Percentiles rank a stretch among this genome's conserved stretches.
Evolutionary conservation across 2,113 vertebrate genomes (phyloP).

Genomic region (Pantherophis guttatus): DNA sequence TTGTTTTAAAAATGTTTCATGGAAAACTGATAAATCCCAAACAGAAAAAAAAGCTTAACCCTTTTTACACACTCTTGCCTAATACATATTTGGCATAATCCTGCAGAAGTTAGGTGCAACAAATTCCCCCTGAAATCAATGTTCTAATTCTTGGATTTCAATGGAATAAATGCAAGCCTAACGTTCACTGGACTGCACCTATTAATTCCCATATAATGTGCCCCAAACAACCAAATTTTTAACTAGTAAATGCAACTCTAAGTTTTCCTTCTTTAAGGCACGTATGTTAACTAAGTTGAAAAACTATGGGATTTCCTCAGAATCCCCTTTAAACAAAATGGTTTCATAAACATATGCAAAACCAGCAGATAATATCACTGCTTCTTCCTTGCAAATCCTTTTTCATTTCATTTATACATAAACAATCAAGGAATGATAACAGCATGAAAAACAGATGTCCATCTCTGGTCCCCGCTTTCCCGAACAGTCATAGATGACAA

Average conservation of each 20-base stretch:
- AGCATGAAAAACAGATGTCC: constrained; percentile 73
- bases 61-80: constrained; percentile 82
- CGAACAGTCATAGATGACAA: constrained; percentile 82
- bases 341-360: constrained; percentile 73
- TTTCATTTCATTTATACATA: constrained; percentile 54
- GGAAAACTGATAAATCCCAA: constrained; percentile 65
- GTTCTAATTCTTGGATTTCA: constrained; percentile 17
- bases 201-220: constrained; percentile 75
- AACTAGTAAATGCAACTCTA: constrained; percentile 75
- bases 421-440: constrained; percentile 80
- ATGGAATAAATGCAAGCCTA: constrained; percentile 8
- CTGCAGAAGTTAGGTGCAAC: constrained; percentile 6
- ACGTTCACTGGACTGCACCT: constrained; percentile 19
- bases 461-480: constrained; percentile 86
- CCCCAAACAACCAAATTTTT: constrained; percentile 77
- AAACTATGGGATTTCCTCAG: constrained; percentile 69
- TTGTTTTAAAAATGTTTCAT: constrained; percentile 62
- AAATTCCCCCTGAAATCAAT: constrained; percentile 16
- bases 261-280: constrained; percentile 91
- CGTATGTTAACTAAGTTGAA: constrained; percentile 81
- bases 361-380: constrained; percentile 68
- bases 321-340: constrained; percentile 73
- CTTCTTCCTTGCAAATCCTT: constrained; percentile 54
- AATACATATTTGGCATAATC: constrained; percentile 67
- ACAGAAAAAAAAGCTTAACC: constrained; percentile 76